Percentiles rank a stretch among this genome's conserved stretches.
Conservation (phyloP, 1,140 invertebrate species). For the Drosophila yakuba region DNA sequence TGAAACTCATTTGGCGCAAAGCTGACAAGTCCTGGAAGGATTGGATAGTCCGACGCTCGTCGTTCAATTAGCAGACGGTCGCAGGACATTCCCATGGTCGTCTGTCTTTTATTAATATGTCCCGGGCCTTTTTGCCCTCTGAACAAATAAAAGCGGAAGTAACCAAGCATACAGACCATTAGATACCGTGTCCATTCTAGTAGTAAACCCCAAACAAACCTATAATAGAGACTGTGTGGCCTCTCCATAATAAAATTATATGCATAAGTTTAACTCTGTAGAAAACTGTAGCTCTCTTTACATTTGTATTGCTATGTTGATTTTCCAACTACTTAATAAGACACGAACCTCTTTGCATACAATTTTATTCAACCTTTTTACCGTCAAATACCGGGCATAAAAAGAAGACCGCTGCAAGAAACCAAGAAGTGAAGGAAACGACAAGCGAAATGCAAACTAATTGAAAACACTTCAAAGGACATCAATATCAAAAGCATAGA, state of each 20-base stretch:
- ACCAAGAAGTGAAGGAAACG: slow-evolving; percentile 8
- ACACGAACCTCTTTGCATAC: not conserved
- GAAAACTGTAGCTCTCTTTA: not conserved
- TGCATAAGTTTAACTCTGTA: not conserved
- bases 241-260: not conserved
- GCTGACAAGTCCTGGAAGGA: slow-evolving; percentile 43
- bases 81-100: slow-evolving; percentile 33
- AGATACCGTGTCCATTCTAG: not conserved
- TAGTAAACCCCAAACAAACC: no score
- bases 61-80: slow-evolving; percentile 66
- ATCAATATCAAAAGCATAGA: slow-evolving; percentile 55
- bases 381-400: not conserved
- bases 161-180: not conserved
- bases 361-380: not conserved
- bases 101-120: slow-evolving; percentile 60
- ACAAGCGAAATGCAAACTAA: slow-evolving; percentile 66
- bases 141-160: slow-evolving; percentile 11
- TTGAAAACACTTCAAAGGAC: slow-evolving; percentile 71
- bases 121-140: slow-evolving; percentile 4
- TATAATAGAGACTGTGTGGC: no score
- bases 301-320: not conserved
- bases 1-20: slow-evolving; percentile 58
- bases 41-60: slow-evolving; percentile 24
- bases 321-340: not conserved
- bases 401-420: slow-evolving; percentile 3